phyloP scores from a whole-genome alignment of 2,797 vertebrate species.

The Anguilla obscura region DNA sequence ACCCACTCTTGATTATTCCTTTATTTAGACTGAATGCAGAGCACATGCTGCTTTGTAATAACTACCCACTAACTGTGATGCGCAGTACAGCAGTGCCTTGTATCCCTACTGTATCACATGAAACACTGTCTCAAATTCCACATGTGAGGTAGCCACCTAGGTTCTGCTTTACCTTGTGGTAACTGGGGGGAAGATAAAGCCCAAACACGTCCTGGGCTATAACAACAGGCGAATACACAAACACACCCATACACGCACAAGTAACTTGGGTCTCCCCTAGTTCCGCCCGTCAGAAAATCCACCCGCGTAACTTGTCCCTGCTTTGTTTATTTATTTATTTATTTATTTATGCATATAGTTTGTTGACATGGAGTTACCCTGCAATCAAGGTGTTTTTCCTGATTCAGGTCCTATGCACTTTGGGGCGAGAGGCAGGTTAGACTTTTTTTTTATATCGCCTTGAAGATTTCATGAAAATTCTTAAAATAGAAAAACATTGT shows the following conservation, averaged over 20 bases:
- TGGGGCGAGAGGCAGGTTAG: neutral
- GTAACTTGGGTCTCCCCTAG: neutral
- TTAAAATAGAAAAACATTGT: constrained; percentile 25
- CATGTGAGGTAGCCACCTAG: neutral
- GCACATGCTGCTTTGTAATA: neutral
- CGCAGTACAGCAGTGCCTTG: neutral
- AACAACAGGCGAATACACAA: neutral
- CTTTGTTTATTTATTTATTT: neutral
- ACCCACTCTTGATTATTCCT: neutral
- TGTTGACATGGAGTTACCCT: neutral
- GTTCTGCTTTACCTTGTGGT: neutral
- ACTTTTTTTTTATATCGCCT: neutral
- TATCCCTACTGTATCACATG: neutral
- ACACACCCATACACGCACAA: neutral
- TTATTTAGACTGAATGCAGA: neutral
- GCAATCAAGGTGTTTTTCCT: neutral
- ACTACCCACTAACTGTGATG: neutral
- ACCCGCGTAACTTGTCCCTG: neutral
- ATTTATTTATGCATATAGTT: neutral
- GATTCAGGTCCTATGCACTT: neutral
- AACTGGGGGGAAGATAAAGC: neutral
- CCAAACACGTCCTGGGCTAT: neutral
- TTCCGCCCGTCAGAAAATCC: neutral
- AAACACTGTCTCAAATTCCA: no score
- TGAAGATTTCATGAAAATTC: constrained; percentile 14